Conservation (phyloP, 2,797 vertebrate species). For the Eulemur coronatus region DNA sequence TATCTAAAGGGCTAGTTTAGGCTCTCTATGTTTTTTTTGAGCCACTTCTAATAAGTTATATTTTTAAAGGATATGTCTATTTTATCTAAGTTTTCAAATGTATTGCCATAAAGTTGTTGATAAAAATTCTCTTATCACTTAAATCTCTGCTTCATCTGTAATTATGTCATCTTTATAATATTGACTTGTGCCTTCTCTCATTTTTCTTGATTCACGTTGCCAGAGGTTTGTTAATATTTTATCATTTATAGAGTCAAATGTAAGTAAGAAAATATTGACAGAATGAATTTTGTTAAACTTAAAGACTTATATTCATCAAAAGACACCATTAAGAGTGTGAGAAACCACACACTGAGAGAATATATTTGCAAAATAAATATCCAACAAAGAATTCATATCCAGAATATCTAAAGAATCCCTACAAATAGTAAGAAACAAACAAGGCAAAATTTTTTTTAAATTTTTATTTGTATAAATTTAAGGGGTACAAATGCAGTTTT, state of each 20-base stretch:
- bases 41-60: neutral
- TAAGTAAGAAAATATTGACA: neutral
- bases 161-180: neutral
- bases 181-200: neutral
- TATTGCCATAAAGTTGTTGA: constrained; percentile 25
- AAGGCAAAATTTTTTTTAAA: neutral
- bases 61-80: neutral
- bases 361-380: neutral
- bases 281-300: neutral
- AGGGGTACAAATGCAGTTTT: neutral
- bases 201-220: constrained; percentile 3
- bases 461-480: neutral
- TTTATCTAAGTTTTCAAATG: constrained; percentile 1
- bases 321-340: neutral
- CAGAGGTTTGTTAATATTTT: constrained; percentile 2
- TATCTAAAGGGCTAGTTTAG: neutral
- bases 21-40: neutral
- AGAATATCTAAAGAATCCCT: neutral
- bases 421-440: neutral
- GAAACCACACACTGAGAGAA: neutral
- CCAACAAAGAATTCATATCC: neutral
- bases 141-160: neutral
- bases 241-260: neutral
- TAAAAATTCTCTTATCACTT: neutral
- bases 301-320: neutral